Conservation (phyloP, 2,888 invertebrate species). For the Dorcus parallelipipedus region DNA sequence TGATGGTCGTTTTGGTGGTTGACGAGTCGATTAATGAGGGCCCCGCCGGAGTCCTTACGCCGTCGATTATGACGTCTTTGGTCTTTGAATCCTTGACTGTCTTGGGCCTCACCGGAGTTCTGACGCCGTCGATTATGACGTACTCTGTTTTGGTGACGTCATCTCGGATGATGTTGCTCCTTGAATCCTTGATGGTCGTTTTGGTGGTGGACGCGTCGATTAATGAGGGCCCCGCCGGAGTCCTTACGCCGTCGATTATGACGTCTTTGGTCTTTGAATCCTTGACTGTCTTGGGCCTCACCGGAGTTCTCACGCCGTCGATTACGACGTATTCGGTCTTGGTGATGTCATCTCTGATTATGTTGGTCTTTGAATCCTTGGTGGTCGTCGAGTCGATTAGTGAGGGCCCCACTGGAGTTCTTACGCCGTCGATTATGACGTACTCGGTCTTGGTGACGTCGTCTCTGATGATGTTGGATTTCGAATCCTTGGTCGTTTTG, state of each 20-base stretch:
- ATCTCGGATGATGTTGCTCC: background rate
- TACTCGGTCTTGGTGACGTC: background rate
- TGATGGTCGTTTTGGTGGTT: no score
- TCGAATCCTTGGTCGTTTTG: background rate
- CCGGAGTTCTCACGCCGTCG: slow-evolving; percentile 7
- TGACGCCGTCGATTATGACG: background rate
- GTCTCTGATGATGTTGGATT: background rate
- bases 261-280: background rate
- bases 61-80: background rate
- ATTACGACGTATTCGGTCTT: slow-evolving; percentile 1
- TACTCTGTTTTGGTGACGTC: no score
- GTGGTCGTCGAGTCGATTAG: background rate
- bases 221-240: background rate
- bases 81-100: no score
- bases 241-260: background rate
- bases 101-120: background rate
- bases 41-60: background rate
- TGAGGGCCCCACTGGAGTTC: no score
- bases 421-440: background rate
- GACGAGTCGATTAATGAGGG: no score
- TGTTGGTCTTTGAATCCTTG: background rate
- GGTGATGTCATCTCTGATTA: slow-evolving; percentile 3
- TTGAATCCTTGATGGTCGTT: background rate
- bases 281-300: no score
- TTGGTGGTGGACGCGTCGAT: no score